These are phyloP conservation scores for Spialia ferax DNA, from an alignment of 2,888 invertebrate species.

Conservation along the genomic window DNA sequence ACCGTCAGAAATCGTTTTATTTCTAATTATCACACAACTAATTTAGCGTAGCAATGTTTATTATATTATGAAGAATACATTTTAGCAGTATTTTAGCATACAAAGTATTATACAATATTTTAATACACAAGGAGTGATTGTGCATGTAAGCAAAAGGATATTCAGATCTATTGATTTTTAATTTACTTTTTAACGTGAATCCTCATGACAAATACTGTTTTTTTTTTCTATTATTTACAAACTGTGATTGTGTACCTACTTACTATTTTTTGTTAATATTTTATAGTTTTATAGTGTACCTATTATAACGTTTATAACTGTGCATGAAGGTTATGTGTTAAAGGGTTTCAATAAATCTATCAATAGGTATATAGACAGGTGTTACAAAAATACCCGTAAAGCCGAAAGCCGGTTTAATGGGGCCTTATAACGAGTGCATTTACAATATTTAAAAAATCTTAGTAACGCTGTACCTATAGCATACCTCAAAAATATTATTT, in stretches of 20 bases:
- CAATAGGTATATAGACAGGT: too few relatives aligned
- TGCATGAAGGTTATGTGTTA: not conserved
- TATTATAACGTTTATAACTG: too few relatives aligned
- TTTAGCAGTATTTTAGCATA: conserved; percentile 37
- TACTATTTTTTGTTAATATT: conserved; percentile 63
- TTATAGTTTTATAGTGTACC: conserved; percentile 52
- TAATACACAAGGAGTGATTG: conserved; percentile 28
- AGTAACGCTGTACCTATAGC: too few relatives aligned
- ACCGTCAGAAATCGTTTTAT: not conserved
- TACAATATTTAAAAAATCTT: too few relatives aligned
- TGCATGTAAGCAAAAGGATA: conserved; percentile 19
- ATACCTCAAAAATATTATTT: too few relatives aligned
- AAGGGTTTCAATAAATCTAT: too few relatives aligned
- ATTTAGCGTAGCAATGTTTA: conserved; percentile 10
- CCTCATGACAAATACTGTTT: conserved; percentile 16
- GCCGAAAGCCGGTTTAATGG: too few relatives aligned
- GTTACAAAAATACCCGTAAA: too few relatives aligned
- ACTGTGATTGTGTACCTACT: conserved; percentile 67
- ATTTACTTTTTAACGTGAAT: conserved; percentile 7
- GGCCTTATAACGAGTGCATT: too few relatives aligned
- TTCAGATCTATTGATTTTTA: conserved; percentile 20
- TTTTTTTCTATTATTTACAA: conserved; percentile 12
- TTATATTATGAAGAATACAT: conserved; percentile 31
- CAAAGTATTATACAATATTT: conserved; percentile 19
- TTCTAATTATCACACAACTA: not conserved